phyloP scores from a whole-genome alignment of 2,113 vertebrate species.

The Melanocharis versteri region DNA sequence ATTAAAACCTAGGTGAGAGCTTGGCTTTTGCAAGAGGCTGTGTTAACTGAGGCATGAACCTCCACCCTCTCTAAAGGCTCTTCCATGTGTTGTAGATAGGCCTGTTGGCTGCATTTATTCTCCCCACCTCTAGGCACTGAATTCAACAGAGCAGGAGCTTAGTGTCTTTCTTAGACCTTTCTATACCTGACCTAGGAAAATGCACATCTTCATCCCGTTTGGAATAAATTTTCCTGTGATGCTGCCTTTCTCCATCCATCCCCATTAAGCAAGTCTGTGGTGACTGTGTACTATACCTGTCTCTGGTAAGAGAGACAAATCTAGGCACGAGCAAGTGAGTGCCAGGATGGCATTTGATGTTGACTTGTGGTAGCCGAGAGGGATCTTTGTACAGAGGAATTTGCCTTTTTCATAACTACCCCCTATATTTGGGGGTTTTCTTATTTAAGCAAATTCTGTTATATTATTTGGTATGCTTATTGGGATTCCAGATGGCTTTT shows the following conservation, averaged over 20 bases:
- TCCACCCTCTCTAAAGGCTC: background rate
- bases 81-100: background rate
- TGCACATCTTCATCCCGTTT: background rate
- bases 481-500: background rate
- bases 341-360: background rate
- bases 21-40: background rate
- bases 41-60: background rate
- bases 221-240: background rate
- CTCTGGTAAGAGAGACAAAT: background rate
- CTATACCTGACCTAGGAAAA: background rate
- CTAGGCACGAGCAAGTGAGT: background rate
- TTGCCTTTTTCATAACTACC: background rate
- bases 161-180: background rate
- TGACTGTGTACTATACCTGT: background rate
- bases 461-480: background rate
- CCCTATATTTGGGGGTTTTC: background rate
- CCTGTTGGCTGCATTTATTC: background rate
- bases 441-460: background rate
- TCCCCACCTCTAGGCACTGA: background rate
- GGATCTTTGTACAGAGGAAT: background rate
- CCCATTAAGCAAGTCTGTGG: background rate
- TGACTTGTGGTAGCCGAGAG: background rate
- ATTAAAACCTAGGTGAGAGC: background rate
- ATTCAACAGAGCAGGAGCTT: background rate
- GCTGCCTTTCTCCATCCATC: background rate